These are phyloP conservation scores for Pyrgilauda ruficollis DNA, from an alignment of 2,113 vertebrate species.

Conservation along the genomic window DNA sequence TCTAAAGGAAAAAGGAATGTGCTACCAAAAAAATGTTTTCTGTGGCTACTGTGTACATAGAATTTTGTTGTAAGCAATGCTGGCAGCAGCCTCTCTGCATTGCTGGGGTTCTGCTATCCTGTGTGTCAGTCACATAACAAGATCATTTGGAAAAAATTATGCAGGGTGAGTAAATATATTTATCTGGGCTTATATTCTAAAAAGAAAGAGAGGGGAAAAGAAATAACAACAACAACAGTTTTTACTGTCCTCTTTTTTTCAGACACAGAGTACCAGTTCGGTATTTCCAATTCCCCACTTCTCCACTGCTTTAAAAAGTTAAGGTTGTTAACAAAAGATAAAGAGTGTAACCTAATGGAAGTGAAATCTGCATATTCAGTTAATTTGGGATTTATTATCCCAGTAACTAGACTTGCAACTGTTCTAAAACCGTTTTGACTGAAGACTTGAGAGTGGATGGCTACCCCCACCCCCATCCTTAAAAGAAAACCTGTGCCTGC, in stretches of 20 bases:
- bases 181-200: neutral
- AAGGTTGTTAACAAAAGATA: slow-evolving; percentile 56
- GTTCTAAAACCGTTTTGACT: slow-evolving; percentile 72
- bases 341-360: slow-evolving; percentile 68
- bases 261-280: slow-evolving; percentile 22
- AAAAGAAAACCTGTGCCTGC: slow-evolving; percentile 74
- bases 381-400: slow-evolving; percentile 79
- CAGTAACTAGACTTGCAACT: slow-evolving; percentile 75
- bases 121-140: slow-evolving; percentile 12
- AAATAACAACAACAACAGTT: neutral
- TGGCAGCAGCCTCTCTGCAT: slow-evolving; percentile 5
- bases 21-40: slow-evolving; percentile 51
- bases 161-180: neutral
- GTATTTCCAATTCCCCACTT: slow-evolving; percentile 58
- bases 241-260: slow-evolving; percentile 23
- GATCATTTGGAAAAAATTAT: slow-evolving; percentile 9
- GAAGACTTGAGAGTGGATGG: slow-evolving; percentile 70
- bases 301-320: slow-evolving; percentile 41
- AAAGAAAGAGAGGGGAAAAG: neutral
- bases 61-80: slow-evolving; percentile 40
- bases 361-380: slow-evolving; percentile 64
- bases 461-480: slow-evolving; percentile 70
- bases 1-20: slow-evolving; percentile 33
- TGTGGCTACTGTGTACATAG: slow-evolving; percentile 32
- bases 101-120: slow-evolving; percentile 18